These are phyloP conservation scores for Grus americana DNA, from an alignment of 2,113 vertebrate genomes.

Conservation along the genomic window DNA sequence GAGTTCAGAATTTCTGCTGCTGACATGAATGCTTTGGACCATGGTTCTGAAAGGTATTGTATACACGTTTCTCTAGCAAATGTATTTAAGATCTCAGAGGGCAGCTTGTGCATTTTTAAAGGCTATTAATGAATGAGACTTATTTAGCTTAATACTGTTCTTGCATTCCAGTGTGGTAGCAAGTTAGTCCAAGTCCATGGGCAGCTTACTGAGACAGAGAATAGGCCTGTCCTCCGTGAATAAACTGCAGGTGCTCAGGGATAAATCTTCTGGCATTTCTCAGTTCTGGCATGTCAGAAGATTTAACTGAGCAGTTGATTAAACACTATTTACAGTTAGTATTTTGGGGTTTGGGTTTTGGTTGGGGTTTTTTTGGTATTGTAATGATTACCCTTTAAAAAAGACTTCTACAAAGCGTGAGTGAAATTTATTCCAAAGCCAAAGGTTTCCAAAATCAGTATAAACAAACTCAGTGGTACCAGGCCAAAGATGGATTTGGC, in stretches of 20 bases:
- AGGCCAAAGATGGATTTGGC: neutral
- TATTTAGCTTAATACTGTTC: neutral
- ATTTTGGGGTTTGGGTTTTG: neutral
- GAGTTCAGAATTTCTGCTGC: conserved; percentile 87
- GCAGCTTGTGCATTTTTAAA: neutral
- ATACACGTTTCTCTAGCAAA: neutral
- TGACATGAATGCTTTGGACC: conserved; percentile 90
- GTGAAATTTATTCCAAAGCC: neutral
- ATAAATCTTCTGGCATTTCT: neutral
- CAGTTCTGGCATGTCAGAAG: neutral
- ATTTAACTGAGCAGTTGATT: neutral
- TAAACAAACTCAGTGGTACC: neutral
- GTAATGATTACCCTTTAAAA: neutral
- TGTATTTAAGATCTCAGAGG: neutral
- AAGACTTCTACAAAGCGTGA: neutral
- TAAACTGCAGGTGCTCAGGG: neutral
- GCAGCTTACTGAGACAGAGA: neutral
- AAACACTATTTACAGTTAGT: neutral
- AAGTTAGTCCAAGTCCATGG: neutral
- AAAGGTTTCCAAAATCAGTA: neutral
- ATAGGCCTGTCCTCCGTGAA: fast-evolving
- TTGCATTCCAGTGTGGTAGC: neutral
- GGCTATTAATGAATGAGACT: neutral
- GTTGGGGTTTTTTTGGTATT: neutral
- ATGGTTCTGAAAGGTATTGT: conserved; percentile 89